Evolutionary conservation across 2,888 invertebrate genomes (phyloP), one percentile per base, ranked within the genome.

Genomic region (Lithophane leautieri): DNA sequence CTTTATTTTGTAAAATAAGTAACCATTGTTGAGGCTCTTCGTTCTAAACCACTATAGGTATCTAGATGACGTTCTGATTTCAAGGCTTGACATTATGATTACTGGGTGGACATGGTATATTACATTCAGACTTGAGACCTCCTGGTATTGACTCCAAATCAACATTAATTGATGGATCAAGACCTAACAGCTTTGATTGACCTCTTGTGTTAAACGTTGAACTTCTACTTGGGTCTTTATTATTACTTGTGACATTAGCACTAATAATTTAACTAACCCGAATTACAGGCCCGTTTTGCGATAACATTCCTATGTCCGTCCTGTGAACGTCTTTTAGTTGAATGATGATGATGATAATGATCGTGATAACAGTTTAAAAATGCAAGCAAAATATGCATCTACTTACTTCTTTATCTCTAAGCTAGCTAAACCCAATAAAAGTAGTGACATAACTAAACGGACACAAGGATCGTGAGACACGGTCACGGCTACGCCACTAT

Each of bases 391-490:
- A 50, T 22, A 22, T 50, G 9, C 50, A 50, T 50, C 50, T 9
- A 50, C 22, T 8, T 47, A 50, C 22, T 8, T 47, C 4, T 47
- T 47, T 47, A 58, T 44, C 22, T 52, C 4, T 61, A 69, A 61
- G 42, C 63, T 56, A 74, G 42, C 63, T 56, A 74, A 65, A 50
- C 50, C 65, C 42, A 79, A 73, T 80, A 79, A 84, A 84, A 81
- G 72, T 79, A 76, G 78, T 86, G 78, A 89, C 81, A 74, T 86
- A 88, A 79, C 74, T 78, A 74, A 86, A 70, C 69, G 60, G 71
- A 73, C 75, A 79, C 78, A 77, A 79, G 60, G 73, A 82, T 86
- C 85, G 89, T 89, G 88, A 85, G 74, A 72, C 87, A 86, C 79
- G 84, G 89, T 89, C 88, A 88, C 78, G 89, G 86, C 71, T 88